phyloP scores from a whole-genome alignment of 2,113 vertebrate genomes.

The Psittacus erithacus region DNA sequence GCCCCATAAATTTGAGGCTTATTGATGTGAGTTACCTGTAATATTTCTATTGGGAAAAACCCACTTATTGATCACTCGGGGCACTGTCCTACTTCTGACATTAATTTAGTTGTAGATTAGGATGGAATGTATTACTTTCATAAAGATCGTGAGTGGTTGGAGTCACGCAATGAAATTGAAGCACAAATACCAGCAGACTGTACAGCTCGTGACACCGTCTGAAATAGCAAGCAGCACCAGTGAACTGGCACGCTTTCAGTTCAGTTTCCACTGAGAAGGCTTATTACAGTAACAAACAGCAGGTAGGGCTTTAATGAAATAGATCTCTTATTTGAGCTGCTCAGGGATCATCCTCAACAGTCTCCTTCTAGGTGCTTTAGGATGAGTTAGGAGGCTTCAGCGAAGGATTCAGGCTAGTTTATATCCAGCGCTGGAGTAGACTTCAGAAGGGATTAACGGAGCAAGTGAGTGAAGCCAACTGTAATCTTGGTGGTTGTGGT shows the following conservation, averaged over 20 bases:
- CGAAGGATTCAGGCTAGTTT: background rate
- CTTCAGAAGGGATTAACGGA: background rate
- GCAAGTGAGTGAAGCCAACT: background rate
- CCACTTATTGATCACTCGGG: constrained; percentile 54
- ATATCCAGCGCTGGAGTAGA: background rate
- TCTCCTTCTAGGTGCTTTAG: background rate
- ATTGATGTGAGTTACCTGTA: constrained; percentile 61
- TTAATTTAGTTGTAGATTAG: constrained; percentile 64
- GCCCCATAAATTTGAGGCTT: constrained; percentile 57
- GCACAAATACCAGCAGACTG: constrained; percentile 19
- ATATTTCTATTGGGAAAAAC: constrained; percentile 55
- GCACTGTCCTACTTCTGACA: constrained; percentile 54
- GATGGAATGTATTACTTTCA: constrained; percentile 59
- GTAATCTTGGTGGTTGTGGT: background rate
- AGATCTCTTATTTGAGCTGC: background rate
- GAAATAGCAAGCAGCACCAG: constrained; percentile 54
- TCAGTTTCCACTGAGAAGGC: constrained; percentile 16
- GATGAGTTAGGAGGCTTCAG: constrained; percentile 16
- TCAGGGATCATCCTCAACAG: constrained; percentile 10
- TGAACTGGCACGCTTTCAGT: constrained; percentile 25
- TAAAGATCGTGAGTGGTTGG: constrained; percentile 61
- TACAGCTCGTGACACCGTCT: background rate
- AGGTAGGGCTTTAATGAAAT: constrained; percentile 25
- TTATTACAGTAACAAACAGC: constrained; percentile 50
- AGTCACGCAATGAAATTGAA: constrained; percentile 52